These are phyloP conservation scores for Halichoeres trimaculatus DNA, from an alignment of 2,113 vertebrate genomes.

Conservation along the genomic window DNA sequence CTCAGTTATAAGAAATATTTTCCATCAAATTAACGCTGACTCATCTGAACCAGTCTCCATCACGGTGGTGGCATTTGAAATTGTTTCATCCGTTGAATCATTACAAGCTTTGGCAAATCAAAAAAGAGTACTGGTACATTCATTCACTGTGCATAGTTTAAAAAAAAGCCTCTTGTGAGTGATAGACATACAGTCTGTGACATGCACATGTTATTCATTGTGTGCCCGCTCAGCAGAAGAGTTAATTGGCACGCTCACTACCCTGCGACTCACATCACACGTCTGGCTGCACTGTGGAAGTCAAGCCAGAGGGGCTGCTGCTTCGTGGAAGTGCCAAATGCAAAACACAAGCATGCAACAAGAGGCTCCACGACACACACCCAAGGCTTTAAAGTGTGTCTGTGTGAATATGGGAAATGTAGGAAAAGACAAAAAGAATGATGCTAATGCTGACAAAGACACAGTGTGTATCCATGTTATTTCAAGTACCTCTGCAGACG, in stretches of 20 bases:
- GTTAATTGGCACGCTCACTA: conserved; percentile 49
- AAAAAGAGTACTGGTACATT: conserved; percentile 44
- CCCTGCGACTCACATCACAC: conserved; percentile 56
- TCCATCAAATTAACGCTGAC: conserved; percentile 29
- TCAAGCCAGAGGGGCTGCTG: conserved; percentile 56
- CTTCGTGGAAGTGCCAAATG: conserved; percentile 55
- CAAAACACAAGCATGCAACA: conserved; percentile 37
- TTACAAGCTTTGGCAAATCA: conserved; percentile 35
- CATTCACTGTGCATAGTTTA: conserved; percentile 24
- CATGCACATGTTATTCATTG: conserved; percentile 36
- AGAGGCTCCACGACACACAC: conserved; percentile 2
- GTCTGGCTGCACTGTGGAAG: conserved; percentile 36
- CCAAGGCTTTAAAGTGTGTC: not conserved
- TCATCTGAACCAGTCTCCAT: conserved; percentile 27
- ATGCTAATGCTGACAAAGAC: conserved; percentile 34
- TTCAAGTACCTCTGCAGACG: conserved; percentile 63
- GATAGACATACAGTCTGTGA: conserved; percentile 23
- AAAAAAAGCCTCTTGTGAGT: conserved; percentile 5
- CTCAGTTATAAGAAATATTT: conserved; percentile 44
- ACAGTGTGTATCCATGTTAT: conserved; percentile 38
- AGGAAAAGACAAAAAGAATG: conserved; percentile 33
- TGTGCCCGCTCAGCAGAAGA: conserved; percentile 38
- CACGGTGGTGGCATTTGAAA: not conserved
- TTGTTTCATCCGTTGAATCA: conserved; percentile 57
- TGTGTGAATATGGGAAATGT: conserved; percentile 11